These are phyloP conservation scores for Micronisus gabar DNA, from an alignment of 2,113 vertebrate genomes.

Conservation along the genomic window DNA sequence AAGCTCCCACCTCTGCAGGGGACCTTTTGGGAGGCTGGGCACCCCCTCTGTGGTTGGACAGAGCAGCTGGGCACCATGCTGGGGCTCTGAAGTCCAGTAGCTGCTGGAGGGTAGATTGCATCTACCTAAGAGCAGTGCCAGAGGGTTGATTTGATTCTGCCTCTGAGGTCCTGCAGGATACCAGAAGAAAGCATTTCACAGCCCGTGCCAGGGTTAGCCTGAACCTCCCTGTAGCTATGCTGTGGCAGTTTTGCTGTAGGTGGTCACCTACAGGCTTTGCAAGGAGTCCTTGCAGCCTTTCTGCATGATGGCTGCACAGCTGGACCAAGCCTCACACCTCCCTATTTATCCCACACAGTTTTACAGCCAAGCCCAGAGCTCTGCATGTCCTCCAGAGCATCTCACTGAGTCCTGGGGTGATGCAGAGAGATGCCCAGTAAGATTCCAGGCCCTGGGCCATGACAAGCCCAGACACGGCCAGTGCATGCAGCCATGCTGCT, in stretches of 20 bases:
- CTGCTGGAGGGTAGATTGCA: background rate
- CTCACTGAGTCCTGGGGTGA: accelerated
- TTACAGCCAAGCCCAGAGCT: background rate
- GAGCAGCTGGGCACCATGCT: background rate
- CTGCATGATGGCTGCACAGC: background rate
- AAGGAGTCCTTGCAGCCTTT: background rate
- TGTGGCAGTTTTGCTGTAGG: background rate
- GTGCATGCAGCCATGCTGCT: background rate
- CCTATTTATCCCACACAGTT: background rate
- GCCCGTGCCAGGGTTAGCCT: background rate
- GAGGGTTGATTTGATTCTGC: background rate
- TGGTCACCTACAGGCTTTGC: background rate
- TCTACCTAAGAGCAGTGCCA: background rate
- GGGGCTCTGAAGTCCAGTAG: background rate
- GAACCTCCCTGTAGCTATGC: background rate
- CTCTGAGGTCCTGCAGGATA: background rate
- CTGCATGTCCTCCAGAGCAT: background rate
- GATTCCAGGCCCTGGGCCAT: background rate
- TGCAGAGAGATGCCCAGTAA: background rate
- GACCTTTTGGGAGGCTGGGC: background rate
- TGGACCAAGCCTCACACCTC: background rate
- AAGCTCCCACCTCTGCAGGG: background rate
- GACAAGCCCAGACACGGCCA: background rate
- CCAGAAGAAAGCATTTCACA: background rate
- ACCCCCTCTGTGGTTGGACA: background rate